Base-by-base conservation (phyloP, 1,140 invertebrate genomes). In the Orussus abietinus region DNA sequence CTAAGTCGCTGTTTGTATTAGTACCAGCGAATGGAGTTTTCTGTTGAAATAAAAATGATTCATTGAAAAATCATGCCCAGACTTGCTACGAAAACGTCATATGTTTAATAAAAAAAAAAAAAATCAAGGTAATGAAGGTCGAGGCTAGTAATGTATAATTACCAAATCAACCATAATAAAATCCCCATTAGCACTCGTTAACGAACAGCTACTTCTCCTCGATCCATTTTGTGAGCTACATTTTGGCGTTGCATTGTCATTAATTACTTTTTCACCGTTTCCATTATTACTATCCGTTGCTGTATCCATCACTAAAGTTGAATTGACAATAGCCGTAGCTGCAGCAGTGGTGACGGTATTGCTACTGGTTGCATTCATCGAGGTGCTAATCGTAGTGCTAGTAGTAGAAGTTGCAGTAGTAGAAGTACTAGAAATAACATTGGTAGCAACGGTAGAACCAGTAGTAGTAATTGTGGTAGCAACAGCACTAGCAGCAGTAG, bases 111-210 rank as follows among this genome's bases (percentile, higher is more conserved):
- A 7, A 20, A 40, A 31, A 17, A 12, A n/a, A 38, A 7, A 28
- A n/a, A n/a, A n/a, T n/a, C n/a, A n/a, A n/a, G n/a, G n/a, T n/a
- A n/a, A n/a, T n/a, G n/a, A n/a, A n/a, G n/a, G n/a, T n/a, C n/a
- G n/a, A n/a, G 29, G 32, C 41, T 42, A 19, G 33, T 30, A n/a
- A 30, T 43, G 18, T 49, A 64, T 67, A 77, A 74, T 80, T 78
- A 82, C 80, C 79, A 82, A 76, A 69, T 85, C 83, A 71, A 85
- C 80, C 78, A 85, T 81, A 64, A 85, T 83, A 77, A 85, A 86
- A 67, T 84, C 83, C 51, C 83, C 82, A 50, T 78, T 74, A 36
- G 74, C 75, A 49, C 79, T 80, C 30, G 71, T 72, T 60, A 77
- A 69, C 13, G 76, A 77, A 47, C 72, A 69, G 51, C 72, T 76